Evolutionary conservation across 2,113 vertebrate genomes (phyloP).

Genomic region (Jaculus jaculus): DNA sequence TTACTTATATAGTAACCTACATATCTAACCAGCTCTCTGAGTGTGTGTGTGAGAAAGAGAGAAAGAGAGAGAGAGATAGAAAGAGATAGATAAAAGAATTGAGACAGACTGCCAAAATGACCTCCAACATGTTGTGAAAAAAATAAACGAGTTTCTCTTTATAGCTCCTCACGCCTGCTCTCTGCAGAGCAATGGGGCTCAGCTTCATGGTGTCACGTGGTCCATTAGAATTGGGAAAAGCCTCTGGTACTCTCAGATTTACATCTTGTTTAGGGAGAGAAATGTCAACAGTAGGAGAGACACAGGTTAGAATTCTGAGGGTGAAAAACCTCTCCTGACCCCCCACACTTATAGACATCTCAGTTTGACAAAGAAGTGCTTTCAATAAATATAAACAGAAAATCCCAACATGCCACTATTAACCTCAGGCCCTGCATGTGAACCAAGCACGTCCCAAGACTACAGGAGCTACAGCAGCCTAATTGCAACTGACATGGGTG

Average conservation of each 20-base stretch:
- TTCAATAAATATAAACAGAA: neutral
- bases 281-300: neutral
- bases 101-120: neutral
- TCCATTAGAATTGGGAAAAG: neutral
- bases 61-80: neutral
- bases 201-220: neutral
- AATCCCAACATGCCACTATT: neutral
- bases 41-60: neutral
- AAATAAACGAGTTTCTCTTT: conserved; percentile 26
- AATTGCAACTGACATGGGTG: neutral
- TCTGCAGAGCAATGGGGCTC: neutral
- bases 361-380: neutral
- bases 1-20: neutral
- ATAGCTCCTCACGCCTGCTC: neutral
- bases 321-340: neutral
- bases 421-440: neutral
- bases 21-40: neutral
- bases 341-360: neutral
- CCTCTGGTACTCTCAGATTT: neutral
- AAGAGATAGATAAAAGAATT: neutral
- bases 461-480: neutral
- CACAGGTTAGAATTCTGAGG: neutral
- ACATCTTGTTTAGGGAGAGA: neutral
- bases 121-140: neutral
- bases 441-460: neutral